Evolutionary conservation across 2,113 vertebrate species (phyloP), one percentile per base, ranked within the genome.

Genomic region (Morone saxatilis): DNA sequence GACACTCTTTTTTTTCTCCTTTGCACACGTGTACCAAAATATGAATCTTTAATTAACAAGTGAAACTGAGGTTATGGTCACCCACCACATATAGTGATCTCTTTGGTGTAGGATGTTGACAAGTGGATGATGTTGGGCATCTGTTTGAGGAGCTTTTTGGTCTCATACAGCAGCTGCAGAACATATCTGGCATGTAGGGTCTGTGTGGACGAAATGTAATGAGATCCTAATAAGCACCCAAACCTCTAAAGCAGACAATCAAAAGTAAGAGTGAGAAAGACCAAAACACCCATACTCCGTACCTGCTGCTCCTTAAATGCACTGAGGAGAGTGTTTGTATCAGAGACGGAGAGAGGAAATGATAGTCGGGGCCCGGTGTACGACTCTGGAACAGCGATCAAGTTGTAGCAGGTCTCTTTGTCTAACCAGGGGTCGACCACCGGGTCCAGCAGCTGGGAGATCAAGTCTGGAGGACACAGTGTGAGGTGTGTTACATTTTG

Each of bases 221-320:
- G 4, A 60, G n/a, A 4, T 5, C 7, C 1, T n/a, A 22, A 47
- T 31, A 14, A 66, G 45, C 54, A 31, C 1, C 5, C 20, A 8
- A 1, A 54, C 16, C 25, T 73, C 16, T 5, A 65, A 68, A 53
- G 14, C 9, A n/a, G 54, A 61, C 19, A 38, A 38, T 45, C 1
- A 70, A 14, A 61, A 6, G 19, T 40, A 51, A 14, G 14, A n/a
- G 13, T 9, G 6, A 47, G n/a, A 36, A 9, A 22, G 12, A 43
- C 4, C 10, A 67, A 45, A 31, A 77, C 4, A 40, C 3, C 4
- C 11, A 6, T 10, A 36, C 45, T 54, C 40, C n/a, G 56, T 81
- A 96, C 98, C 96, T 98, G 95, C 77, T 96, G 93, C 50, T 97
- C 91, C 86, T 96, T 97, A 91, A 99, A 99, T 50, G 96, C 97